Base-by-base conservation (phyloP, 2,888 invertebrate genomes). In the Orthonychiurus folsomi region DNA sequence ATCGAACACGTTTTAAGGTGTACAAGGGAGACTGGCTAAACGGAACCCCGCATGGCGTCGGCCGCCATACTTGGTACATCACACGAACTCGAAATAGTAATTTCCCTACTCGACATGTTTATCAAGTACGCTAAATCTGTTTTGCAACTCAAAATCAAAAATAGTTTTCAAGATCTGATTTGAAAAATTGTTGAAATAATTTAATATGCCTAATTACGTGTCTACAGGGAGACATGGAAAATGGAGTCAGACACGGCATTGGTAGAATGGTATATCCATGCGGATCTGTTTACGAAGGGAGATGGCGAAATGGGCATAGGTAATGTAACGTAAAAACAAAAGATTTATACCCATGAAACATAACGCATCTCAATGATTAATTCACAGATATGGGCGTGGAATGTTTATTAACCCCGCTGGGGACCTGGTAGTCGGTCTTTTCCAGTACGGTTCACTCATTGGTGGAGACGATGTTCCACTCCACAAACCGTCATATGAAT, bases 221-320 rank as follows among this genome's bases (percentile, higher is more conserved):
- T 54, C 27, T 54, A 5, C 53, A 63, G 60, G 67, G 67, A 9
- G 60, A 58, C n/a, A 69, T 65, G 63, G 53, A 59, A 9, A 27
- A 63, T 3, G 72, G 72, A 2, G 48, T 53, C n/a, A 54, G 69
- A 21, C 67, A 72, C 48, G 72, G 72, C 20, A 63, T 68, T 26
- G 72, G 72, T 9, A 64, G 63, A 60, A 66, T 72, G 66, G 61
- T 69, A 48, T 72, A 69, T 28, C 66, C 70, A 0, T 67, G 68
- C 56, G 69, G 69, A 0, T 68, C 68, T 1, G 56, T 68, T 3
- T 72, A 72, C 52, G 67, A 70, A 58, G 70, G 72, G 2, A 26
- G 60, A 21, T 72, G 72, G 72, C 61, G 62, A 28, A 61, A 66
- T 28, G 70, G 72, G 12, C 66, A 66, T 26, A 58, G 69, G n/a